These are phyloP conservation scores for Polyergus mexicanus DNA, from an alignment of 1,140 invertebrate species.

Conservation along the genomic window DNA sequence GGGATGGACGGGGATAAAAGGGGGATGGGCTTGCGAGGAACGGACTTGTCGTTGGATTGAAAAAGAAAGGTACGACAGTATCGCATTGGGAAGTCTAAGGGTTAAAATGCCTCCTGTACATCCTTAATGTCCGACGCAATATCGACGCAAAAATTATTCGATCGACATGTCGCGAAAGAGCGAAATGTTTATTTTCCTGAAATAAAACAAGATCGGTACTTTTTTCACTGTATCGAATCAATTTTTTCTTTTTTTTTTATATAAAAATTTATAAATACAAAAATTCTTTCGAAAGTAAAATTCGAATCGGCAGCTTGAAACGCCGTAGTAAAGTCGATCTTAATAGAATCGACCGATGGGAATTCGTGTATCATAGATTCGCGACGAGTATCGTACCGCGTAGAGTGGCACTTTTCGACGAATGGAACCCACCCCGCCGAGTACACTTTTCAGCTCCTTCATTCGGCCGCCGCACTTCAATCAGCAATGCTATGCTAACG, in stretches of 20 bases:
- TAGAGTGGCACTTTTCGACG: conserved; percentile 61
- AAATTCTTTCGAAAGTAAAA: background rate
- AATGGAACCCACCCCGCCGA: conserved; percentile 69
- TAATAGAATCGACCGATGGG: conserved; percentile 36
- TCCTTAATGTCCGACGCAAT: background rate
- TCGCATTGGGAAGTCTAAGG: background rate
- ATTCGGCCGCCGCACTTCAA: conserved; percentile 57
- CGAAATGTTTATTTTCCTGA: background rate
- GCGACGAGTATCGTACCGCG: conserved; percentile 1
- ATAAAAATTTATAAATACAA: background rate
- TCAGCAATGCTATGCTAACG: conserved; percentile 67
- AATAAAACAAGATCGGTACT: background rate
- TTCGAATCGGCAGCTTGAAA: background rate
- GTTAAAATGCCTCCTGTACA: background rate
- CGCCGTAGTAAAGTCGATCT: background rate
- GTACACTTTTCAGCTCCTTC: conserved; percentile 71
- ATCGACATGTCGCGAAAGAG: background rate
- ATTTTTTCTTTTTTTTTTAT: background rate
- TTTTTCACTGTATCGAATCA: background rate
- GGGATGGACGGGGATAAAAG: conserved; percentile 68
- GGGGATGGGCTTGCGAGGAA: conserved; percentile 20
- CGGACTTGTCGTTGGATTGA: conserved; percentile 27
- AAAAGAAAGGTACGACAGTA: conserved; percentile 6
- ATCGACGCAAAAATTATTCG: background rate
- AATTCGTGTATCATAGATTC: conserved; percentile 47